These are phyloP conservation scores for Otus sunia DNA, from an alignment of 2,113 vertebrate genomes.

Conservation along the genomic window DNA sequence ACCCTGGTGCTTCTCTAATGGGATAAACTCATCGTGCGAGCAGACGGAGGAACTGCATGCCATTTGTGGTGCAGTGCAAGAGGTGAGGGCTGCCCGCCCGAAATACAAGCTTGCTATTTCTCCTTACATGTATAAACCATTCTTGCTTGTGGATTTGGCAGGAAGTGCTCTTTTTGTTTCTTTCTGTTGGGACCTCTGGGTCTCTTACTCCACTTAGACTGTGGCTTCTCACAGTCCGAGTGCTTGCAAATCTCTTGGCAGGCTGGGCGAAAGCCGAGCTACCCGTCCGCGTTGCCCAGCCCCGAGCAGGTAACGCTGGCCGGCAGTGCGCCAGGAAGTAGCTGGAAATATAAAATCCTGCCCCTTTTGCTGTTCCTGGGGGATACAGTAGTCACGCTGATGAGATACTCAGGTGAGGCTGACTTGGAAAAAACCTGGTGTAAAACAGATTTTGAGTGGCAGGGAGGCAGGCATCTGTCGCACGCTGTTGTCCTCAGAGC, in stretches of 20 bases:
- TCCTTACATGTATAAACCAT: background rate
- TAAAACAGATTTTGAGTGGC: background rate
- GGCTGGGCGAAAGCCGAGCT: background rate
- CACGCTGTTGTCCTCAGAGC: background rate
- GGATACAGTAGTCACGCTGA: accelerated
- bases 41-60: background rate
- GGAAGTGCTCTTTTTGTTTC: background rate
- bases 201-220: background rate
- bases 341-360: background rate
- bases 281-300: accelerated
- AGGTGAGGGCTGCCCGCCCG: background rate
- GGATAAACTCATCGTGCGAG: background rate
- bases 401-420: background rate
- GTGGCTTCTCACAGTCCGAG: background rate
- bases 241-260: background rate
- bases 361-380: background rate
- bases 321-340: background rate
- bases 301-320: background rate
- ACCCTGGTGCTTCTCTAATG: background rate
- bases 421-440: background rate
- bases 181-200: background rate
- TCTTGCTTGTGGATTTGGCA: background rate
- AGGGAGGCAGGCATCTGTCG: background rate
- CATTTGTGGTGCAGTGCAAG: background rate
- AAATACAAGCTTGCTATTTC: background rate